Evolutionary conservation across 2,888 invertebrate species (phyloP).

Genomic region (Cantharis lateralis): DNA sequence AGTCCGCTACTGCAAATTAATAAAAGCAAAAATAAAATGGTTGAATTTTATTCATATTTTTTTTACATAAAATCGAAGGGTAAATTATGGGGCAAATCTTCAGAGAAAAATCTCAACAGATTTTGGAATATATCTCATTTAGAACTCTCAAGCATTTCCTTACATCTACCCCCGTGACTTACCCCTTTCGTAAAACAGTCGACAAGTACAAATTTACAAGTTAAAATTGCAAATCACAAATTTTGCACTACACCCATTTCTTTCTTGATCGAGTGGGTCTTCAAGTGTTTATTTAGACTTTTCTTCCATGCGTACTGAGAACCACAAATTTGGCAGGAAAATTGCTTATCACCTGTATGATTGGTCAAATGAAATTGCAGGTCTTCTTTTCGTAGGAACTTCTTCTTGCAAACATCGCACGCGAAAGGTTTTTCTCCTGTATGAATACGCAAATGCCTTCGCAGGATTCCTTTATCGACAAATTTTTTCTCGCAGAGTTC

Average conservation of each 20-base stretch:
- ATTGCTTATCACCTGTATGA: neutral
- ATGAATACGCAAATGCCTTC: conserved; percentile 36
- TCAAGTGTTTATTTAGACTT: conserved; percentile 46
- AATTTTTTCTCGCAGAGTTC: conserved; percentile 59
- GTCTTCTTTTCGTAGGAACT: neutral
- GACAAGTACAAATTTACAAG: neutral
- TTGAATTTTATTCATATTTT: too few relatives aligned
- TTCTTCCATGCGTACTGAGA: conserved; percentile 48
- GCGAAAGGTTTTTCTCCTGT: conserved; percentile 37
- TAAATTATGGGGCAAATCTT: too few relatives aligned
- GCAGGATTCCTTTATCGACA: conserved; percentile 57
- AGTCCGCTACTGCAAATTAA: too few relatives aligned
- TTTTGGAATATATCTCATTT: too few relatives aligned
- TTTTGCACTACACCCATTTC: neutral
- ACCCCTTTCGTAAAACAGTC: neutral
- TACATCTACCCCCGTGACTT: too few relatives aligned
- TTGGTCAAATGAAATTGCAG: neutral
- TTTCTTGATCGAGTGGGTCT: conserved; percentile 38
- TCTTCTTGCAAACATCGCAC: conserved; percentile 26
- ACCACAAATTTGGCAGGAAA: conserved; percentile 45
- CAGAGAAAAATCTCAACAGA: too few relatives aligned
- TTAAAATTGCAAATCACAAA: neutral
- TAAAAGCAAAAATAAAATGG: too few relatives aligned
- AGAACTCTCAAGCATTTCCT: too few relatives aligned
- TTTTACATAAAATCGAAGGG: too few relatives aligned